These are phyloP conservation scores for Melanocharis versteri DNA, from an alignment of 2,113 vertebrate species.

Conservation along the genomic window DNA sequence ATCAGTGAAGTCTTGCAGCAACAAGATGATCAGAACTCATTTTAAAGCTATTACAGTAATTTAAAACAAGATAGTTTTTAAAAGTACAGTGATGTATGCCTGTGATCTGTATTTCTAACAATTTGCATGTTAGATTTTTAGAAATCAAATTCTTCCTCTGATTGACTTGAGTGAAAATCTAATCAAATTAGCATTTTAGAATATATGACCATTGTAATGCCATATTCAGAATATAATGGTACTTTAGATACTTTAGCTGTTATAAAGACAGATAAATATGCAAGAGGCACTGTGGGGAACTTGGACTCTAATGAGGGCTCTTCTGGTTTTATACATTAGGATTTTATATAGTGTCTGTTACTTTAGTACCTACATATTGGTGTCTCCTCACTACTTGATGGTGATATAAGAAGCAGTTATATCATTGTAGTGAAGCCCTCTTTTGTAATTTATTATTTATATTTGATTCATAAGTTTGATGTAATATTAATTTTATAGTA, in stretches of 20 bases:
- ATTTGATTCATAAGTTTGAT: neutral
- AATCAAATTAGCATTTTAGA: conserved; percentile 27
- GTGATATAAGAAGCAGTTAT: neutral
- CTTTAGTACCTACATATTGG: neutral
- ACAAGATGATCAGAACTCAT: neutral
- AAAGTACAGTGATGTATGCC: neutral
- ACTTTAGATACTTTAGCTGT: neutral
- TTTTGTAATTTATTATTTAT: neutral
- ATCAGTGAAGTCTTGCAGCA: neutral
- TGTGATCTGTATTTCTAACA: neutral
- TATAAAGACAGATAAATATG: neutral
- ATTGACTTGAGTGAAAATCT: conserved; percentile 18
- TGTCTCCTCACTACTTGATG: neutral
- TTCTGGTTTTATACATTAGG: neutral
- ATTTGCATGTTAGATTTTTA: neutral
- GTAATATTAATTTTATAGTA: neutral
- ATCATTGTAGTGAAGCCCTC: neutral
- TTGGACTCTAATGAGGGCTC: neutral
- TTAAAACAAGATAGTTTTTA: neutral
- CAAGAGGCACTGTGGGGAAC: neutral
- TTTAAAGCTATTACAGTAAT: neutral
- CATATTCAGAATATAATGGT: neutral
- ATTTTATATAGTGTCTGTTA: neutral
- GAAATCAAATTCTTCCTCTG: neutral
- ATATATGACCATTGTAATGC: neutral